Base-by-base conservation (phyloP, 2,888 invertebrate genomes). In the Pecten maximus region DNA sequence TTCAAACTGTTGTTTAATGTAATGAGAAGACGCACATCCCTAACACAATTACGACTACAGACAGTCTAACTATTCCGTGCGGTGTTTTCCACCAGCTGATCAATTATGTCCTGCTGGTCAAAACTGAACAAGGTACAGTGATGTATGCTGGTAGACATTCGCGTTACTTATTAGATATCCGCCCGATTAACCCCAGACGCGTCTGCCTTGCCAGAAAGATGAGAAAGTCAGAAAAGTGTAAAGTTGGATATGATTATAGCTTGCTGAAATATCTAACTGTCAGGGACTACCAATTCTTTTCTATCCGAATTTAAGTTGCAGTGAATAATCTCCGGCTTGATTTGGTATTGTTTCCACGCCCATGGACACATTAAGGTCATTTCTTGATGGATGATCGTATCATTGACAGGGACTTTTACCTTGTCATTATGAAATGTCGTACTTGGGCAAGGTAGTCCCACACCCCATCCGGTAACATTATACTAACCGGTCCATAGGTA, bases 21-120 rank as follows among this genome's bases (percentile, higher is more conserved):
- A 23, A n/a, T 54, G 54, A 23, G n/a, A 23, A 19, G 19, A 54
- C 6, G 19, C 2, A 54, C 54, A 19, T 54, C 23, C 54, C 23
- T 74, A 74, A 74, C 23, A 74, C 28, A 74, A 35, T 74, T 74
- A 74, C 74, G 35, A 74, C 74, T 28, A 74, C 74, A 74, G 74
- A 74, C 74, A 74, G 16, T 74, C 10, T 6, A 35, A 74, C 28
- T 74, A 6, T 28, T 35, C 74, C 12, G 10, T 74, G 35, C 16
- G 35, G 10, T 35, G 35, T 74, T n/a, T 74, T 35, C 74, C 35
- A 35, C 74, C 28, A 74, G 74, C 74, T 35, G 74, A 3, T 35
- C 74, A 35, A 74, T 74, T 74, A 74, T 74, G 35, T 28, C 28
- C 28, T 10, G 35, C 28, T 74, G 28, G 74, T 35, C 28, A 74